Evolutionary conservation across 2,797 vertebrate genomes (phyloP).

Genomic region (Crax fasciolata): DNA sequence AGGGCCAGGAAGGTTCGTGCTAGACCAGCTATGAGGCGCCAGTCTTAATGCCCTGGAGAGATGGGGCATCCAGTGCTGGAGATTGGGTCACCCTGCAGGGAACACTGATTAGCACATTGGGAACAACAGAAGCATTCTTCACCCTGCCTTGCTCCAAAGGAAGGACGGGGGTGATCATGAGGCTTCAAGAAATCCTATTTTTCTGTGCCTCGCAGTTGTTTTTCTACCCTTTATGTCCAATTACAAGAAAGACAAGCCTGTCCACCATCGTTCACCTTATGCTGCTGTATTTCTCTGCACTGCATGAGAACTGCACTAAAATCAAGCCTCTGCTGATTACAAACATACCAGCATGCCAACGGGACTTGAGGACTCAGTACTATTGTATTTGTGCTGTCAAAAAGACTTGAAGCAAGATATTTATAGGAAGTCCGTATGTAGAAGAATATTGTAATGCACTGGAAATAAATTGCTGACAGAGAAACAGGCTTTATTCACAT

Average conservation of each 20-base stretch:
- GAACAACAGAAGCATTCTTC: neutral
- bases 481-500: slow-evolving; percentile 21
- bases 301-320: neutral
- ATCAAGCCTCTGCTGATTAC: neutral
- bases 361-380: neutral
- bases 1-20: neutral
- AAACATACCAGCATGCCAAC: neutral
- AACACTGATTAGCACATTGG: neutral
- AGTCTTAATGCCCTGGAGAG: too few relatives aligned
- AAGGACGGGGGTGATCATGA: neutral
- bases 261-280: neutral
- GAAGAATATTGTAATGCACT: neutral
- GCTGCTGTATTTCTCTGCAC: neutral
- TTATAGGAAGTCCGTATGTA: slow-evolving; percentile 13
- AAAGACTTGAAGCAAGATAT: slow-evolving; percentile 23
- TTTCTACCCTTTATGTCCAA: neutral
- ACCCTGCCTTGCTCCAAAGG: neutral
- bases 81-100: neutral
- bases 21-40: fast-evolving
- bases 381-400: neutral
- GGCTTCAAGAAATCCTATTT: neutral
- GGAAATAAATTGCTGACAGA: neutral
- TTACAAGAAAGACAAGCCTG: neutral
- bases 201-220: neutral
- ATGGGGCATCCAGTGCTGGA: neutral